phyloP scores from a whole-genome alignment of 2,888 invertebrate species.

The Latrodectus hesperus region DNA sequence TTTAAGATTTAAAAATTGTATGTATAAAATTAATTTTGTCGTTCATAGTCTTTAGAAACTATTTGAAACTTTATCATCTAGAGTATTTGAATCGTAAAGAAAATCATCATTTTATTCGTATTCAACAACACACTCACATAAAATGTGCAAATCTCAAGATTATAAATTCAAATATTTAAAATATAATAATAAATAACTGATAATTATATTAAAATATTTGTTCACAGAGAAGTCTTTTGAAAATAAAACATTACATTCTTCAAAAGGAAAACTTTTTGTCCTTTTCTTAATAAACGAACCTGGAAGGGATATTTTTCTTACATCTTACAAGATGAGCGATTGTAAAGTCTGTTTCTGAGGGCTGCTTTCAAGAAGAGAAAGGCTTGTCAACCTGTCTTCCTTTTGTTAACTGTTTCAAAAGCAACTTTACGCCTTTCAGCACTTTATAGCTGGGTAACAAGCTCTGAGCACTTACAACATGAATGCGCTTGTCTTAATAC shows the following conservation, averaged over 20 bases:
- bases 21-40: too few species aligned
- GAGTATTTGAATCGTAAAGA: too few species aligned
- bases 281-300: not conserved
- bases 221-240: not conserved
- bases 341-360: not conserved
- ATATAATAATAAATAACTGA: too few species aligned
- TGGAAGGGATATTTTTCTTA: not conserved
- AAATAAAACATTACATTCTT: not conserved
- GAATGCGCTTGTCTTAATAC: not conserved
- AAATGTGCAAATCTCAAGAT: too few species aligned
- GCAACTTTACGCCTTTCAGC: constrained; percentile 34
- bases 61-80: too few species aligned
- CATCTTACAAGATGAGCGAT: not conserved
- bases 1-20: too few species aligned
- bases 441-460: not conserved
- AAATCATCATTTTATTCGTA: too few species aligned
- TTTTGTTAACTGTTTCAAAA: constrained; percentile 13
- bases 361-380: not conserved
- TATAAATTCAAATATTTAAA: too few species aligned
- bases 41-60: too few species aligned
- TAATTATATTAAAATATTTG: too few species aligned
- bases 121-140: too few species aligned
- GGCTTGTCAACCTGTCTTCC: constrained; percentile 6
- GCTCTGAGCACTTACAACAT: not conserved
- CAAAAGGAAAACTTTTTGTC: too few species aligned